These are phyloP conservation scores for Manis crassicaudata DNA, from an alignment of 2,797 vertebrate species.

Conservation along the genomic window DNA sequence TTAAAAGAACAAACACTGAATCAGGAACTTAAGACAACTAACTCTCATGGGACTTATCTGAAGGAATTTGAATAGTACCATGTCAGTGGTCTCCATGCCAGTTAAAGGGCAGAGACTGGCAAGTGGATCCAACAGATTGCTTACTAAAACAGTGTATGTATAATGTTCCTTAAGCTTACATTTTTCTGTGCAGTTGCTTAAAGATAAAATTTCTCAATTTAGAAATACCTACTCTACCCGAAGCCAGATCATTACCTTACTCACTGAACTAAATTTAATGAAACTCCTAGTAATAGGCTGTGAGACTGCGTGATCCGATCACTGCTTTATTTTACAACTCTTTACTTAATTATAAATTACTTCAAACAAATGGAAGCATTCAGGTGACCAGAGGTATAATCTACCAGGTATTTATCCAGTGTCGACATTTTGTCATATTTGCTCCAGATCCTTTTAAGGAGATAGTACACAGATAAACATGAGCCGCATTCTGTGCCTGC, in stretches of 20 bases:
- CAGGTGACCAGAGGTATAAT: no score
- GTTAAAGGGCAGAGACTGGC: no score
- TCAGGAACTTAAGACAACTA: background rate
- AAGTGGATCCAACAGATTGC: no score
- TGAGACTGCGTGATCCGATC: background rate
- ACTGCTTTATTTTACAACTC: background rate
- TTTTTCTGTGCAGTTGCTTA: background rate
- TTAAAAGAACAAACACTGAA: background rate
- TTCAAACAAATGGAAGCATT: background rate
- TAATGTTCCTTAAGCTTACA: background rate
- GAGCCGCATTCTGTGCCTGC: fast-evolving
- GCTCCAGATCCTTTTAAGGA: background rate
- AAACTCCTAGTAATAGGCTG: background rate
- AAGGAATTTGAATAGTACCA: background rate
- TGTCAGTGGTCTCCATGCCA: no score
- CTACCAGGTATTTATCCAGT: background rate
- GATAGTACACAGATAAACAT: fast-evolving
- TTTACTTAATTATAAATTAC: background rate
- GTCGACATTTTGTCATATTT: background rate
- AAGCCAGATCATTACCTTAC: background rate
- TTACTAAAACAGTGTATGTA: no score
- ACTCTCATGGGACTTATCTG: background rate
- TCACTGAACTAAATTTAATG: background rate
- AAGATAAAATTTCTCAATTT: background rate
- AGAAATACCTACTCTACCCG: background rate